Base-by-base conservation (phyloP, 1,140 invertebrate species). In the Saccostrea cuccullata region DNA sequence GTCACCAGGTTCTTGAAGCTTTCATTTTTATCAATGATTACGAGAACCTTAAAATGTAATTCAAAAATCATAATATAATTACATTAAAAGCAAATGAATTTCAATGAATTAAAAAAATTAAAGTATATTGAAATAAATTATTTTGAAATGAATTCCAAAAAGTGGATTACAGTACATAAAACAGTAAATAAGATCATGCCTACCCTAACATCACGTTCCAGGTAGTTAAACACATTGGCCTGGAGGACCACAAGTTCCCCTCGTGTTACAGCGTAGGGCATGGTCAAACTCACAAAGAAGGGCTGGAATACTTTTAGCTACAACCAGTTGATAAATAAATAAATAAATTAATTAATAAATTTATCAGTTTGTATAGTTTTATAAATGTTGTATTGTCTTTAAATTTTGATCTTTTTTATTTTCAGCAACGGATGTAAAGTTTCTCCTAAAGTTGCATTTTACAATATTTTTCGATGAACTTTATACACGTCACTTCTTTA, bases 211-310 rank as follows among this genome's bases (percentile, higher is more conserved):
- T 98, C 97, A 73, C 96, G 96, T 15, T 97, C 96, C 93, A 98
- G 95, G 92, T 99, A 98, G 95, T 99, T 99, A 94, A 98, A 98
- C 8, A 99, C 97, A 30, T 98, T 97, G 26, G 98, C 97, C 86
- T 99, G 97, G 87, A 99, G 96, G 0, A 97, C 97, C 70, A 99
- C 96, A 30, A 97, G 97, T 96, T 99, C 99, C 88, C 98, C 98
- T 85, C 97, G 96, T 89, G 98, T 97, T 2, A 99, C 96, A 0
- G 97, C 97, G 92, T 98, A 98, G 0, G 99, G 99, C 12, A 99
- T 95, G 92, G 98, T 97, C 20, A 98, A 94, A 3, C 96, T 97
- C 55, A 98, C 96, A 92, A 98, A 98, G 95, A 99, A 99, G 8
- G 97, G 97, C 92, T 98, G 97, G 93, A 98, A 98, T 0, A 98